phyloP scores from a whole-genome alignment of 2,797 vertebrate species.

The Gadopsis bispinosus region DNA sequence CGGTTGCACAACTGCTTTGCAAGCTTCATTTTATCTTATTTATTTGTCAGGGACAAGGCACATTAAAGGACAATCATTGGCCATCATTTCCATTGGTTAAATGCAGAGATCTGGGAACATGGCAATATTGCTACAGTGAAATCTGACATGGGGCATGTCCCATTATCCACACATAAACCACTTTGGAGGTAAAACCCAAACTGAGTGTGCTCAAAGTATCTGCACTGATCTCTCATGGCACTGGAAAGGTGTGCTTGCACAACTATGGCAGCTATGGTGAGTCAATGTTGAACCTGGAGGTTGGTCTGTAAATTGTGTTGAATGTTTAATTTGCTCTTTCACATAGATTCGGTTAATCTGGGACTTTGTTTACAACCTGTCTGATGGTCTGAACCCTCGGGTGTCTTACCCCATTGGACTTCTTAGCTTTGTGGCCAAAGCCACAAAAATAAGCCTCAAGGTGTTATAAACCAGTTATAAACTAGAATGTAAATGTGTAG shows the following conservation, averaged over 20 bases:
- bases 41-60: neutral
- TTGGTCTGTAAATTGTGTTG: no score
- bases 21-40: neutral
- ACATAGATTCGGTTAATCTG: neutral
- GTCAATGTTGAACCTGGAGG: neutral
- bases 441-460: neutral
- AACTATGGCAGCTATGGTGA: neutral
- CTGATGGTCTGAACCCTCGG: neutral
- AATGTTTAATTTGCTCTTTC: no score
- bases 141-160: neutral
- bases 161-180: neutral
- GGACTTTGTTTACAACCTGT: no score
- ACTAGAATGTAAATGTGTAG: neutral
- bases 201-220: neutral
- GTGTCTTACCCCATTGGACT: no score
- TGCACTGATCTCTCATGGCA: neutral
- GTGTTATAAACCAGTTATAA: no score
- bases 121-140: neutral
- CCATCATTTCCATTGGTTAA: neutral
- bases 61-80: neutral
- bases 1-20: neutral
- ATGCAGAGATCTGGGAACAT: neutral
- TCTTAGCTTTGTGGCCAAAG: neutral
- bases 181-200: neutral
- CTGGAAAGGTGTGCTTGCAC: no score